These are phyloP conservation scores for Nanorana parkeri DNA, from an alignment of 2,113 vertebrate species.

Conservation along the genomic window DNA sequence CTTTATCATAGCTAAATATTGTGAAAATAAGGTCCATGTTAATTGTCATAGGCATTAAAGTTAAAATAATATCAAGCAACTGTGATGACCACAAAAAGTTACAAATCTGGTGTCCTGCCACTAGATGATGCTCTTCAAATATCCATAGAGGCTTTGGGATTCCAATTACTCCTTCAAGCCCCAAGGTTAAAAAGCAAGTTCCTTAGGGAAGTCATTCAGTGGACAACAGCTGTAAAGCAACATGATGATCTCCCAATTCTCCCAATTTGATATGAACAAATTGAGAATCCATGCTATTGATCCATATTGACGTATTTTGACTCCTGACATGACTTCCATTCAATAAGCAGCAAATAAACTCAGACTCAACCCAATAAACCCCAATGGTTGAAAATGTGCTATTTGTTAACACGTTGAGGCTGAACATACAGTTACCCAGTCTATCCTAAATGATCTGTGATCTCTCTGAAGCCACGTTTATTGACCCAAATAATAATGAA, in stretches of 20 bases:
- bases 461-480: too few relatives aligned
- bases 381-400: too few relatives aligned
- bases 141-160: background rate
- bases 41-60: too few relatives aligned
- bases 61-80: too few relatives aligned
- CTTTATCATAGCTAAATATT: too few relatives aligned
- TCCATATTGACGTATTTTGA: constrained; percentile 6
- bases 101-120: too few relatives aligned
- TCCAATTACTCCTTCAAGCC: background rate
- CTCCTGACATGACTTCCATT: constrained; percentile 21
- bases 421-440: too few relatives aligned
- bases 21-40: too few relatives aligned
- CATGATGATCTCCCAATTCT: constrained; percentile 7
- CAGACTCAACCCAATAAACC: background rate
- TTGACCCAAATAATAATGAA: background rate
- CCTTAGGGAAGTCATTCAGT: background rate
- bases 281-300: constrained; percentile 27
- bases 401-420: too few relatives aligned
- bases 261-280: constrained; percentile 14
- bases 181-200: background rate
- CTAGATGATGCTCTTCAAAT: too few relatives aligned
- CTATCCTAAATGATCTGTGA: too few relatives aligned
- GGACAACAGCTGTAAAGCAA: constrained; percentile 2
- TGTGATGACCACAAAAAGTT: too few relatives aligned
- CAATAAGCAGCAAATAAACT: constrained; percentile 8